Conservation (phyloP, 2,888 invertebrate genomes). For the Endomychus coccineus region DNA sequence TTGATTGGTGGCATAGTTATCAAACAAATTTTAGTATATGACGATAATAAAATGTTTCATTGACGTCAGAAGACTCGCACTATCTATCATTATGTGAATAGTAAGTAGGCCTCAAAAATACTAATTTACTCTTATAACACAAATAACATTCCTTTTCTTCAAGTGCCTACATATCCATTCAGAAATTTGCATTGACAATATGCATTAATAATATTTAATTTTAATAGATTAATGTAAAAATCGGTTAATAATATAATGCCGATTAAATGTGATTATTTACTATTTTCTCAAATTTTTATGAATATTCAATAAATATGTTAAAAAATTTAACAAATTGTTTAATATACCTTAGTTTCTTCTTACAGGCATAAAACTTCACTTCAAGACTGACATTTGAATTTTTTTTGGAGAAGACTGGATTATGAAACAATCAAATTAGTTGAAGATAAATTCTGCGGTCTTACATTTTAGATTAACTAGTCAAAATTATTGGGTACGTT, state of each 20-base stretch:
- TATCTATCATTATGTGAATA: no score
- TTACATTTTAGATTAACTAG: slow-evolving; percentile 37
- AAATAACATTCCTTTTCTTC: slow-evolving; percentile 31
- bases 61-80: no score
- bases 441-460: slow-evolving; percentile 44
- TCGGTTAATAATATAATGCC: slow-evolving; percentile 26
- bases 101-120: no score
- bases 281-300: slow-evolving; percentile 33
- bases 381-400: slow-evolving; percentile 46
- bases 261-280: slow-evolving; percentile 33
- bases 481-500: slow-evolving; percentile 11
- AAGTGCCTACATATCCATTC: slow-evolving; percentile 33
- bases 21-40: no score
- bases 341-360: slow-evolving; percentile 41
- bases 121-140: no score
- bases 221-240: slow-evolving; percentile 20
- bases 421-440: slow-evolving; percentile 45
- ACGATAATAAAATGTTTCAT: no score
- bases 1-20: no score
- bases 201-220: slow-evolving; percentile 15
- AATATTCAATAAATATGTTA: slow-evolving; percentile 35
- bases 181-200: slow-evolving; percentile 30
- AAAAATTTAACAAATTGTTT: slow-evolving; percentile 37
- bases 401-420: slow-evolving; percentile 45
- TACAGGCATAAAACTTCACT: slow-evolving; percentile 44